Conservation (phyloP, 2,888 invertebrate genomes). For the Euclidia mi region DNA sequence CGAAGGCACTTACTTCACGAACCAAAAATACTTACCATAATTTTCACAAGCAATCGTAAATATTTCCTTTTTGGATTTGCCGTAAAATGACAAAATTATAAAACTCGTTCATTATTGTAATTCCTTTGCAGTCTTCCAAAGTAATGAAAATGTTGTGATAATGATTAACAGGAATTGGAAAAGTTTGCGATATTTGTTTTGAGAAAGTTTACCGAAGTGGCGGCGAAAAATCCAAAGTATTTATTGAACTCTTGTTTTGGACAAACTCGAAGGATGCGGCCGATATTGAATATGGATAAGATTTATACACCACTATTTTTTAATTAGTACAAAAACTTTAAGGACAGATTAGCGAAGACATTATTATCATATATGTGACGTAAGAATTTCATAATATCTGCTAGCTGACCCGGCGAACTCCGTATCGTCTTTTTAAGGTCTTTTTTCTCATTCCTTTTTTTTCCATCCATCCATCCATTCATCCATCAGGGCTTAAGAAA, state of each 20-base stretch:
- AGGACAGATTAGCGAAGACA: too few species aligned
- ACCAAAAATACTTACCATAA: constrained; percentile 11
- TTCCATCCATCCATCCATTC: too few species aligned
- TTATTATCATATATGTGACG: too few species aligned
- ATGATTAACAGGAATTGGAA: constrained; percentile 93
- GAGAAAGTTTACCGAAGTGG: constrained; percentile 95
- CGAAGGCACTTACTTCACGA: constrained; percentile 3
- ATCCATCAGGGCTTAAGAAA: too few species aligned
- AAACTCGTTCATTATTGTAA: constrained; percentile 41
- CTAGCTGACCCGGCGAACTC: too few species aligned
- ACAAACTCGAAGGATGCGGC: constrained; percentile 95
- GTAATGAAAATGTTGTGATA: constrained; percentile 30
- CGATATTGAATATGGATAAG: constrained; percentile 97
- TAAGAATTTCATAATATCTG: too few species aligned
- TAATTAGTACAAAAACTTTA: too few species aligned
- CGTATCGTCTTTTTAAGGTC: too few species aligned
- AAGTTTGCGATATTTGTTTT: constrained; percentile 96
- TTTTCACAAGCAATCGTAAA: constrained; percentile 22
- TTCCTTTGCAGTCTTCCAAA: constrained; percentile 20
- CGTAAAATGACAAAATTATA: constrained; percentile 23
- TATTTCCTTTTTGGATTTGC: constrained; percentile 22
- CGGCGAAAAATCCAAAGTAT: constrained; percentile 95
- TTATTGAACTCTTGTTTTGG: constrained; percentile 98
- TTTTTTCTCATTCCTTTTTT: too few species aligned
- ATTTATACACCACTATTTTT: too few species aligned